A percentile compares a stretch with the other conserved stretches of the same genome.
These are phyloP conservation scores for Lamellibrachia satsuma DNA, from an alignment of 2,888 invertebrate species.

Conservation along the genomic window DNA sequence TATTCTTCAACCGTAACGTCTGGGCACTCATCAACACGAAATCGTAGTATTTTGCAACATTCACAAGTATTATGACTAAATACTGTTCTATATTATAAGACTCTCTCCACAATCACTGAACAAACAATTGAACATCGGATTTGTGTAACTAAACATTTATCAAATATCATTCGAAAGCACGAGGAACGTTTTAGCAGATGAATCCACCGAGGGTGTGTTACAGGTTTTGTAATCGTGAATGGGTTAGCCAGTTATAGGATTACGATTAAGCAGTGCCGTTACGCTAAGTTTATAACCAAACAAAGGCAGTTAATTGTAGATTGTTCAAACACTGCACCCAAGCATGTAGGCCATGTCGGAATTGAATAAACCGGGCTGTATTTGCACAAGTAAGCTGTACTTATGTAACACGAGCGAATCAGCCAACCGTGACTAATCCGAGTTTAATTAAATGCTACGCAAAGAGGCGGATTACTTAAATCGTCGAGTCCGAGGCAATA, in stretches of 20 bases:
- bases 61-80: not conserved
- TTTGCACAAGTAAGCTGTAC: not conserved
- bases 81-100: not conserved
- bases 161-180: not conserved
- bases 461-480: not conserved
- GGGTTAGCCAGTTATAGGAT: not conserved
- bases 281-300: not conserved
- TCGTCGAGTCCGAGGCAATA: not conserved
- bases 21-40: not conserved
- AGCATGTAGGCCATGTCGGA: not conserved
- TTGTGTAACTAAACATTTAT: not conserved
- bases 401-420: not conserved
- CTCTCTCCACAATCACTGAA: not conserved
- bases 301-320: not conserved
- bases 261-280: not conserved
- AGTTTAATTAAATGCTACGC: not conserved
- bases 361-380: not conserved
- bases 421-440: not conserved
- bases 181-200: not conserved
- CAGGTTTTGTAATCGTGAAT: not conserved
- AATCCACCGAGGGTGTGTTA: not conserved
- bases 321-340: not conserved
- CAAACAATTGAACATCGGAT: not conserved
- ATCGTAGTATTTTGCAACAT: not conserved
- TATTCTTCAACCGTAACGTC: not conserved